Evolutionary conservation across 2,888 invertebrate genomes (phyloP).

Genomic region (Dysmachus trigonus): DNA sequence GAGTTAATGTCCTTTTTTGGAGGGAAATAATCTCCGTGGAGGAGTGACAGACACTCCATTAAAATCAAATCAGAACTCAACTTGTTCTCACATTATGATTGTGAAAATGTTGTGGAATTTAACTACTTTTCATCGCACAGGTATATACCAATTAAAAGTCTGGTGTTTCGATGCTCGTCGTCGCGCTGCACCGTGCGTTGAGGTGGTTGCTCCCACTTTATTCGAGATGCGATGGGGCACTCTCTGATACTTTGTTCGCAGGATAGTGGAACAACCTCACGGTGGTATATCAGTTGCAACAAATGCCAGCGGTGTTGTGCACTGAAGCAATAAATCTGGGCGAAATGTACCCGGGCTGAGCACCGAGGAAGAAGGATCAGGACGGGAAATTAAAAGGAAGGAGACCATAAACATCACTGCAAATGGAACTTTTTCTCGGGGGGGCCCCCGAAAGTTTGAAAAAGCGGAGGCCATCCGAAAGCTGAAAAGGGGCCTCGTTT

Average conservation of each 20-base stretch:
- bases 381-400: constrained; percentile 17
- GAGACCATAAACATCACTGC: constrained; percentile 13
- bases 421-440: constrained; percentile 5
- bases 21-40: neutral
- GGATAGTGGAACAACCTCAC: neutral
- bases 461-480: neutral
- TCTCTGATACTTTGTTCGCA: neutral
- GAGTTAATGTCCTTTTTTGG: neutral
- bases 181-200: neutral
- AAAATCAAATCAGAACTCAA: neutral
- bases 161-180: neutral
- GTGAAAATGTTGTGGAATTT: neutral
- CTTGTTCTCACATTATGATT: neutral
- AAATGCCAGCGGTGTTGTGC: neutral
- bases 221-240: neutral
- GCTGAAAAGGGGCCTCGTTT: constrained; percentile 9
- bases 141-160: neutral
- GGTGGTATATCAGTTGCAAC: neutral
- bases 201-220: neutral
- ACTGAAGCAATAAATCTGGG: constrained; percentile 1
- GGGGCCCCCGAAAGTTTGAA: neutral
- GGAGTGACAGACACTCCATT: neutral
- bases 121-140: neutral
- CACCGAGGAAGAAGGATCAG: neutral
- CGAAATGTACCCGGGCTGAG: neutral